Percentiles rank a stretch among this genome's conserved stretches.
These are phyloP conservation scores for Serilophus lunatus DNA, from an alignment of 2,113 vertebrate genomes.

Conservation along the genomic window DNA sequence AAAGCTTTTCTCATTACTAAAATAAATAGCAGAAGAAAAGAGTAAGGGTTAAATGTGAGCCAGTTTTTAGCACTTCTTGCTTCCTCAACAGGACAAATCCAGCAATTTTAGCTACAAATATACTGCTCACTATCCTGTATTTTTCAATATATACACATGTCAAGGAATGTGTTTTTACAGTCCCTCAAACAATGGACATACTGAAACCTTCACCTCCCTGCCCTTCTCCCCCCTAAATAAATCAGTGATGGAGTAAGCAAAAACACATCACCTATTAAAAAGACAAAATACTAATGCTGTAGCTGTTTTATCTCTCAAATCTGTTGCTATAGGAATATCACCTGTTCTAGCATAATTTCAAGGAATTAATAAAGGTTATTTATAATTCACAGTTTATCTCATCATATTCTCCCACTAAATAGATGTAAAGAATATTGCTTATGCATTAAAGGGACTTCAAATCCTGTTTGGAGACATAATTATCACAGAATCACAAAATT, in stretches of 20 bases:
- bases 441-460: not conserved
- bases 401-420: not conserved
- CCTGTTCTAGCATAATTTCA: not conserved
- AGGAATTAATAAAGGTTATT: not conserved
- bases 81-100: not conserved
- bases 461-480: not conserved
- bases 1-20: not conserved
- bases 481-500: not conserved
- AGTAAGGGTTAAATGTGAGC: not conserved
- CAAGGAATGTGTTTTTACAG: not conserved
- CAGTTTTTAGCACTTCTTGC: not conserved
- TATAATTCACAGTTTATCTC: not conserved
- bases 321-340: not conserved
- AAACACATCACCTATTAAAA: not conserved
- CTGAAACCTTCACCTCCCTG: not conserved
- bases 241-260: not conserved
- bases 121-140: not conserved
- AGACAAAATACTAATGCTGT: not conserved
- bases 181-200: not conserved
- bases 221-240: rapidly evolving
- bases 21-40: not conserved
- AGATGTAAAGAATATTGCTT: not conserved
- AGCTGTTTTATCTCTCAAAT: not conserved
- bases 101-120: not conserved
- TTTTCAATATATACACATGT: not conserved